Evolutionary conservation across 2,113 vertebrate species (phyloP).

Genomic region (Corythornis vintsioides): DNA sequence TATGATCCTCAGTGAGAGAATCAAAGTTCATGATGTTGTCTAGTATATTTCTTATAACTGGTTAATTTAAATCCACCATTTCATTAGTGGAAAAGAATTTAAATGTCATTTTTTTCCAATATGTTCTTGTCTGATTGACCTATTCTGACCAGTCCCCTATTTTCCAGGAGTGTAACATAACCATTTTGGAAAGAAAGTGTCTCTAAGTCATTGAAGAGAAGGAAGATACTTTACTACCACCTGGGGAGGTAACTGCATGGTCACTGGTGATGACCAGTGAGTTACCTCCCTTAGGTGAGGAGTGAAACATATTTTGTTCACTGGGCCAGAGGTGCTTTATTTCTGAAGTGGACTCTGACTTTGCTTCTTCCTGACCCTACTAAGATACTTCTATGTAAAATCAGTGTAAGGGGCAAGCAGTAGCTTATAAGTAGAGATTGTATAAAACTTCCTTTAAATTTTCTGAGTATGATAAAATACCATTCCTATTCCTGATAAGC

Average conservation of each 20-base stretch:
- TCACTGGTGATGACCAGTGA: slow-evolving; percentile 44
- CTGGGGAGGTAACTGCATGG: slow-evolving; percentile 40
- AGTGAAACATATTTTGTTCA: slow-evolving; percentile 42
- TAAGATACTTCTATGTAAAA: background rate
- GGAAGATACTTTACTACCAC: slow-evolving; percentile 14
- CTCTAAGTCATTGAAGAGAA: slow-evolving; percentile 1
- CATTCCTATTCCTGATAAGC: background rate
- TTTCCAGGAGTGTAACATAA: background rate
- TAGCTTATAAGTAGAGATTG: background rate
- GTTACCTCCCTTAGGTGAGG: slow-evolving; percentile 61
- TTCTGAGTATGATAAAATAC: background rate
- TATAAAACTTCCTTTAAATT: background rate
- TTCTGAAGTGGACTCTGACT: background rate
- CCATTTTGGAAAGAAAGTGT: background rate
- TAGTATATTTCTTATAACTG: background rate
- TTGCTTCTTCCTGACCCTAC: background rate
- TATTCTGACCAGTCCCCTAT: background rate
- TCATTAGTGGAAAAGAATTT: background rate
- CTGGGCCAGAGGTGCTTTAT: slow-evolving; percentile 9
- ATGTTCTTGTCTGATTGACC: background rate
- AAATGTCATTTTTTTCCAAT: background rate
- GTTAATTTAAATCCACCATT: background rate
- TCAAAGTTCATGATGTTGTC: background rate
- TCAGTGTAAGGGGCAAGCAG: background rate
- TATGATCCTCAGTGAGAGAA: background rate